Conservation (phyloP, 2,113 vertebrate genomes). For the human region DNA sequence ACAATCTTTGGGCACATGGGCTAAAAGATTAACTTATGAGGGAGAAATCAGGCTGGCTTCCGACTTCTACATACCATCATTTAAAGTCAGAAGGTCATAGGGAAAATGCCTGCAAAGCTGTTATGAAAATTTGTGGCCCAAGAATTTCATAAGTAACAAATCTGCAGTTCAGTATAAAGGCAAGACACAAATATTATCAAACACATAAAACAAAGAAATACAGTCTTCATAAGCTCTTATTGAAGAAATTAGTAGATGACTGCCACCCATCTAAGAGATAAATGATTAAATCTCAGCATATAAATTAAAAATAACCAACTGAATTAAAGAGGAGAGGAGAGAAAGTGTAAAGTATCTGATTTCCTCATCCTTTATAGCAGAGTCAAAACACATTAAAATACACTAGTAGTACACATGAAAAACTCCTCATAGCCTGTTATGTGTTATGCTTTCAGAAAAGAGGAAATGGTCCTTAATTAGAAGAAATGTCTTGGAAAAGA, state of each 20-base stretch:
- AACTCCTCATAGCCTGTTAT: background rate
- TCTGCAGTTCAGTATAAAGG: background rate
- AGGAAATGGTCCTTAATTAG: background rate
- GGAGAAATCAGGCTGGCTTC: background rate
- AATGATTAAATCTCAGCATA: background rate
- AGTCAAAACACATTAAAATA: background rate
- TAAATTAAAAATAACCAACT: background rate
- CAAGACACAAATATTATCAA: background rate
- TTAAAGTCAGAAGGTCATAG: background rate
- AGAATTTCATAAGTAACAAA: background rate
- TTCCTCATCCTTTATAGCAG: background rate
- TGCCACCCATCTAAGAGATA: background rate
- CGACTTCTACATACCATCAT: background rate
- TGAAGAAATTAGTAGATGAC: background rate
- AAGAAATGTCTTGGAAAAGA: background rate
- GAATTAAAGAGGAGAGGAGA: background rate
- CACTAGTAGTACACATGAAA: background rate
- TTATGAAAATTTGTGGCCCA: background rate
- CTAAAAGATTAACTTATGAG: background rate
- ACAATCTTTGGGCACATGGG: background rate
- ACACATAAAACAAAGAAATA: slow-evolving; percentile 17
- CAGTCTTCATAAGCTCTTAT: background rate
- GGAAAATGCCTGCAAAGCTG: background rate
- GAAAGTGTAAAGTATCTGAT: background rate
- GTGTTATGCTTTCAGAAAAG: background rate